Evolutionary conservation across 2,888 invertebrate genomes (phyloP).

Genomic region (Catotricha subobsoleta): DNA sequence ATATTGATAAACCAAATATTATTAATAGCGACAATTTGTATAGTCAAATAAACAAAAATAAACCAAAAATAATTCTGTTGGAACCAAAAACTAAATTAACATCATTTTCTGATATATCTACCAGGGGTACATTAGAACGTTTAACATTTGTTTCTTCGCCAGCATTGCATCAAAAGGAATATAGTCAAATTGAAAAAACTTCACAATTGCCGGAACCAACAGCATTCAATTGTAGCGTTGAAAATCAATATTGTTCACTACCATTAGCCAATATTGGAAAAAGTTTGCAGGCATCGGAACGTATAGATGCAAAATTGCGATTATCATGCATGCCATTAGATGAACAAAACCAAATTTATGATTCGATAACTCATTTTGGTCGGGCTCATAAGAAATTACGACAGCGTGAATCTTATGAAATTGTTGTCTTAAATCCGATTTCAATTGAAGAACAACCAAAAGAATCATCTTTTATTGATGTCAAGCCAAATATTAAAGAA

Average conservation of each 20-base stretch:
- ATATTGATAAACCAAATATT: background rate
- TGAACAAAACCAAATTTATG: slow-evolving; percentile 17
- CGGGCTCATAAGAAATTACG: slow-evolving; percentile 24
- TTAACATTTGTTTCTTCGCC: slow-evolving; percentile 15
- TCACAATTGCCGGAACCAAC: slow-evolving; percentile 16
- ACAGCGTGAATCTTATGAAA: slow-evolving; percentile 17
- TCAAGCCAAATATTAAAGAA: slow-evolving; percentile 15
- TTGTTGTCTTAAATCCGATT: slow-evolving; percentile 7
- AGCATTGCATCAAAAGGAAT: slow-evolving; percentile 5
- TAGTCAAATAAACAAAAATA: slow-evolving; percentile 31
- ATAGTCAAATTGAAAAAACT: slow-evolving; percentile 1
- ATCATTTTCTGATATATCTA: slow-evolving; percentile 16
- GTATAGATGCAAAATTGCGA: slow-evolving; percentile 50
- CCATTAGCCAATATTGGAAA: slow-evolving; percentile 51
- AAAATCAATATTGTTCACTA: slow-evolving; percentile 52
- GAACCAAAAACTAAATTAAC: slow-evolving; percentile 24
- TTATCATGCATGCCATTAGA: slow-evolving; percentile 18
- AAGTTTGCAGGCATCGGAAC: slow-evolving; percentile 49
- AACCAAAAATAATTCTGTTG: slow-evolving; percentile 34
- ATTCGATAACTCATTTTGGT: slow-evolving; percentile 26
- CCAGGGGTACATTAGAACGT: slow-evolving; percentile 15
- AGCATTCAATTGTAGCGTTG: too few species aligned
- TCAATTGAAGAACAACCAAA: slow-evolving; percentile 17
- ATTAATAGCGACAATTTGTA: slow-evolving; percentile 12
- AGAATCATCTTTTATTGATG: slow-evolving; percentile 22